phyloP scores from a whole-genome alignment of 2,888 invertebrate species.

The Drosophila dives region DNA sequence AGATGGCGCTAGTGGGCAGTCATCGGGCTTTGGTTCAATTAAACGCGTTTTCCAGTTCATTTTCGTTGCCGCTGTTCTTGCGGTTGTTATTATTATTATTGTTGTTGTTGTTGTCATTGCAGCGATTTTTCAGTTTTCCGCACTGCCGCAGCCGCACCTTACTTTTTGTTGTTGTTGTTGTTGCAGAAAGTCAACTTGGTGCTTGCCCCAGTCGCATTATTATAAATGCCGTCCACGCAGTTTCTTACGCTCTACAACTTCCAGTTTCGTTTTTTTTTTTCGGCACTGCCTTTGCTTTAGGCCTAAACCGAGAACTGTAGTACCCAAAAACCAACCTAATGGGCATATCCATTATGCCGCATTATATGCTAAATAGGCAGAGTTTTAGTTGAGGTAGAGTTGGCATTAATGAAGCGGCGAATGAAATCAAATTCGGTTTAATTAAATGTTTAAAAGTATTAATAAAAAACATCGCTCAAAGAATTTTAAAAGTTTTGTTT shows the following conservation, averaged over 20 bases:
- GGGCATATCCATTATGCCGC: neutral
- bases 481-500: neutral
- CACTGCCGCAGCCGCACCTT: conserved; percentile 77
- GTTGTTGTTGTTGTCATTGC: conserved; percentile 29
- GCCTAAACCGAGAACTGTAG: conserved; percentile 12
- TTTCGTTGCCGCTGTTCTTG: conserved; percentile 40
- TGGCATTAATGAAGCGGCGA: neutral
- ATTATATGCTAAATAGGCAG: neutral
- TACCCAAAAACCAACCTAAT: conserved; percentile 19
- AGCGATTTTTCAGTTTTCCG: conserved; percentile 64
- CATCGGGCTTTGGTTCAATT: conserved; percentile 69
- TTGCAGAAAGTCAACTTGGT: conserved; percentile 51
- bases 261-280: conserved; percentile 59
- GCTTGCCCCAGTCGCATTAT: conserved; percentile 63
- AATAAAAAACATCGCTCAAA: neutral
- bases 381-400: neutral
- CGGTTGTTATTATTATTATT: conserved; percentile 10
- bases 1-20: conserved; percentile 77
- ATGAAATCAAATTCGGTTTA: neutral
- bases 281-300: conserved; percentile 43
- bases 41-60: conserved; percentile 73
- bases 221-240: conserved; percentile 84
- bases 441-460: neutral
- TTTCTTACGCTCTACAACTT: conserved; percentile 75
- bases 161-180: conserved; percentile 35